Conservation (phyloP, 2,113 vertebrate species). For the Andinoacara biseriatus region DNA sequence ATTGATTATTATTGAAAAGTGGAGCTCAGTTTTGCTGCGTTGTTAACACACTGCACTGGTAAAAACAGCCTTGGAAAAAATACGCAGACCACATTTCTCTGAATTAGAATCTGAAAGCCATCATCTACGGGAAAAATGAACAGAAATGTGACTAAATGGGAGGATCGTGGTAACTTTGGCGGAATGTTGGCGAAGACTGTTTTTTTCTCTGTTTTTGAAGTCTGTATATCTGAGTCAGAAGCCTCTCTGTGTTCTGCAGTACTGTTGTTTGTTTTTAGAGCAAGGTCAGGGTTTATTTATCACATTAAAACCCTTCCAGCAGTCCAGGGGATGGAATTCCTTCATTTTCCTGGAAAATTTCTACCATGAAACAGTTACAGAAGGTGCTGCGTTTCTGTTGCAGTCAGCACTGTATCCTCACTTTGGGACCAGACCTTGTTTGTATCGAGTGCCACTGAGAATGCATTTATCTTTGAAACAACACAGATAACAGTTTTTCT, state of each 20-base stretch:
- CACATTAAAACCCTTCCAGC: neutral
- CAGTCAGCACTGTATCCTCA: neutral
- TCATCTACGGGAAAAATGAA: neutral
- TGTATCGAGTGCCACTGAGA: neutral
- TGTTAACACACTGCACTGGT: neutral
- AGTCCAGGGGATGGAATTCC: neutral
- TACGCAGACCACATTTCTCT: accelerated
- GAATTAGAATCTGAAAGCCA: neutral
- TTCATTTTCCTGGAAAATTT: neutral
- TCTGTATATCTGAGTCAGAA: neutral
- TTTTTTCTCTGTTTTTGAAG: neutral
- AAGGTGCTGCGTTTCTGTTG: neutral
- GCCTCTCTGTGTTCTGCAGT: neutral
- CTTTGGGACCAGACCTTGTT: neutral
- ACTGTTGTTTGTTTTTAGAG: neutral
- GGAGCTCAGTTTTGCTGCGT: neutral
- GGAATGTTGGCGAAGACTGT: neutral
- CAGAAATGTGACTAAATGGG: neutral
- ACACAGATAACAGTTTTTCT: neutral
- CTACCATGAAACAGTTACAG: neutral
- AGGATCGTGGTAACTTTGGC: neutral
- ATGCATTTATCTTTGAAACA: neutral
- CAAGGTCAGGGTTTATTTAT: neutral
- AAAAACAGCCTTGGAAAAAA: neutral
- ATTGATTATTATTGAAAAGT: neutral